Evolutionary conservation across 2,888 invertebrate genomes (phyloP), one percentile per base, ranked within the genome.

Genomic region (Lasioglossum calceatum): DNA sequence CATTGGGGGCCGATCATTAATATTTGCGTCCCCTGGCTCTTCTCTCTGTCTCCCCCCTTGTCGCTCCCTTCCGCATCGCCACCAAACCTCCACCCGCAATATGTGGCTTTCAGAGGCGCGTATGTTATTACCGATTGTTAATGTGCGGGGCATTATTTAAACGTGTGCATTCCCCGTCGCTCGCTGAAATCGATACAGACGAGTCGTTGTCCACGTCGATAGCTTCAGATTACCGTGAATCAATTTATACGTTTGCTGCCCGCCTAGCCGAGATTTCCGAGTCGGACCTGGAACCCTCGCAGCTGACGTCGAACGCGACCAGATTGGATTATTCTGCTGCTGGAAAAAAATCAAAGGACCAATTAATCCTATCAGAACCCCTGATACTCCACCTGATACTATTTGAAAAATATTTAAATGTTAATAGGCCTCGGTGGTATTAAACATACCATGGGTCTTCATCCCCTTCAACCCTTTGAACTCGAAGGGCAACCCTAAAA

Each of bases 1-100:
- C 92, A 90, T 92, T 90, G 92, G 89, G 88, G 91, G 87, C 87
- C 89, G 88, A 91, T 89, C 92, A 90, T 91, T 92, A 91, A 91
- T 89, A 92, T 91, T 92, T 90, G 89, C 86, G 85, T 81, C 86
- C 89, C 77, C 74, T 67, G 73, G 61, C 73, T 78, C 79, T 27
- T 39, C 50, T 19, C 70, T 19, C 27, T 42, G n/a, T 4, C n/a
- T 70, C 79, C 32, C 78, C n/a, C 50, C 42, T 27, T 39, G 19
- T 19, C 67, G 1, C 2, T 5, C 64, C 32, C 16, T 16, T 16
- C 47, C 27, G 32, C 64, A 16, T 2, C 23, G 10, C 4, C n/a
- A 0, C 12, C 67, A 27, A 58, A 58, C 14, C 61, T 71, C 81
- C 71, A 27, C 79, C 74, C 79, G 32, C 76, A 77, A 81, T 77